Conservation (phyloP, 2,888 invertebrate genomes). For the Nineta flava region DNA sequence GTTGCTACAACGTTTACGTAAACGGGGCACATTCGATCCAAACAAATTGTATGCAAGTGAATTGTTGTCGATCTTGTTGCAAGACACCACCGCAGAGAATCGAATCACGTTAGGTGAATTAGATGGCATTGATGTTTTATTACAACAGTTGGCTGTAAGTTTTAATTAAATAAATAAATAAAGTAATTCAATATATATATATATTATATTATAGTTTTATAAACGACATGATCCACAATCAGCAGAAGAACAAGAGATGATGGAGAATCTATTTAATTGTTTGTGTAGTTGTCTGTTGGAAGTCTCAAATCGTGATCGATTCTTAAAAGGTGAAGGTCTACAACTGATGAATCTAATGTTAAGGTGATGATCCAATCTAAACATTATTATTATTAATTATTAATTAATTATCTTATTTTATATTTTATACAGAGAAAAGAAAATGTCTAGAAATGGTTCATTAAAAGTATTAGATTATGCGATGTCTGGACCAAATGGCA, state of each 20-base stretch:
- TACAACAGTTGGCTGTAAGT: conserved; percentile 82
- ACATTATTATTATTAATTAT: neutral
- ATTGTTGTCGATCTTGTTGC: conserved; percentile 86
- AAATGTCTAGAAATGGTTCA: conserved; percentile 89
- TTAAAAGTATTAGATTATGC: conserved; percentile 96
- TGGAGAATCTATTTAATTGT: conserved; percentile 97
- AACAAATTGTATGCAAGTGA: conserved; percentile 95
- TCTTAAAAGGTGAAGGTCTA: conserved; percentile 90
- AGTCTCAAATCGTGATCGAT: conserved; percentile 74
- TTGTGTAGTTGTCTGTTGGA: conserved; percentile 88
- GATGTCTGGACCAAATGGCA: conserved; percentile 82
- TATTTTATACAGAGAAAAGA: conserved; percentile 60
- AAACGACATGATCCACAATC: conserved; percentile 85
- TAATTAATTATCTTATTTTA: no score
- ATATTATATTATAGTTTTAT: no score
- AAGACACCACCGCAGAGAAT: conserved; percentile 66
- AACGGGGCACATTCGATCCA: conserved; percentile 80
- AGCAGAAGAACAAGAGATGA: conserved; percentile 90
- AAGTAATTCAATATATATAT: no score
- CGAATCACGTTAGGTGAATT: conserved; percentile 70
- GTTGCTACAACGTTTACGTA: conserved; percentile 77
- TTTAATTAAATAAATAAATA: neutral
- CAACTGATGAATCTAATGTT: conserved; percentile 99
- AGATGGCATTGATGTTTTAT: conserved; percentile 89
- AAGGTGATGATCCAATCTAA: conserved; percentile 1